These are phyloP conservation scores for Meda fulgida DNA, from an alignment of 2,797 vertebrate genomes.

Conservation along the genomic window DNA sequence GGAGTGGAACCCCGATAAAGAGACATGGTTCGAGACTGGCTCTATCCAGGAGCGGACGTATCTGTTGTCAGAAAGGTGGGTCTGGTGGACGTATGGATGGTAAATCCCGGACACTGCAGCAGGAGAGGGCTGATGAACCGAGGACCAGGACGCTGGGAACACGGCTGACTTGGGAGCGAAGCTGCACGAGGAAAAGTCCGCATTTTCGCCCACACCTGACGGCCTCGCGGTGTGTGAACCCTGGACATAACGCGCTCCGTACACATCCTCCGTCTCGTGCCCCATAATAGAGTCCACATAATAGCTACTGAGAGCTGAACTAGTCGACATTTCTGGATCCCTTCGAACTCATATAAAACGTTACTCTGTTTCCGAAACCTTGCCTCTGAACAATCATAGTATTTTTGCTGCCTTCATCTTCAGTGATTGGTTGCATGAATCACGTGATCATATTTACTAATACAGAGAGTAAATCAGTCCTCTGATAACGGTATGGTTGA, in stretches of 20 bases:
- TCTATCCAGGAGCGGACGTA: slow-evolving; percentile 97
- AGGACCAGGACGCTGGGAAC: slow-evolving; percentile 91
- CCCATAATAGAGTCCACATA: slow-evolving; percentile 97
- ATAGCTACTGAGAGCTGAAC: slow-evolving; percentile 95
- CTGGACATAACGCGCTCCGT: slow-evolving; percentile 88
- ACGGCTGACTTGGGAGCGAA: slow-evolving; percentile 93
- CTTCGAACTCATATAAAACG: slow-evolving; percentile 92
- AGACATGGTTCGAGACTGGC: slow-evolving; percentile 86
- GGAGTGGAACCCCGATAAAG: slow-evolving; percentile 83
- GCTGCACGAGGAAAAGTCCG: slow-evolving; percentile 95
- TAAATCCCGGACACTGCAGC: slow-evolving; percentile 89
- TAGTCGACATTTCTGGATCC: slow-evolving; percentile 95
- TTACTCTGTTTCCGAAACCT: slow-evolving; percentile 93
- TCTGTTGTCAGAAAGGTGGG: slow-evolving; percentile 88
- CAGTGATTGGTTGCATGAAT: slow-evolving; percentile 97
- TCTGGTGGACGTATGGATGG: slow-evolving; percentile 92
- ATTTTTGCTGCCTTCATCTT: slow-evolving; percentile 95
- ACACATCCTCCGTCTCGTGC: slow-evolving; percentile 92
- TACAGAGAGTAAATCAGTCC: slow-evolving; percentile 99
- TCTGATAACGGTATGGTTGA: slow-evolving; percentile 76
- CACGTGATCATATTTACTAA: slow-evolving; percentile 99
- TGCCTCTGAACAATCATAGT: slow-evolving; percentile 95
- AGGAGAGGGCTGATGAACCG: slow-evolving; percentile 87
- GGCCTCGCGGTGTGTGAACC: slow-evolving; percentile 89
- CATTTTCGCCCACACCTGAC: slow-evolving; percentile 87